Evolutionary conservation across 1,140 invertebrate species (phyloP).

Genomic region (Cecropterus lyciades): DNA sequence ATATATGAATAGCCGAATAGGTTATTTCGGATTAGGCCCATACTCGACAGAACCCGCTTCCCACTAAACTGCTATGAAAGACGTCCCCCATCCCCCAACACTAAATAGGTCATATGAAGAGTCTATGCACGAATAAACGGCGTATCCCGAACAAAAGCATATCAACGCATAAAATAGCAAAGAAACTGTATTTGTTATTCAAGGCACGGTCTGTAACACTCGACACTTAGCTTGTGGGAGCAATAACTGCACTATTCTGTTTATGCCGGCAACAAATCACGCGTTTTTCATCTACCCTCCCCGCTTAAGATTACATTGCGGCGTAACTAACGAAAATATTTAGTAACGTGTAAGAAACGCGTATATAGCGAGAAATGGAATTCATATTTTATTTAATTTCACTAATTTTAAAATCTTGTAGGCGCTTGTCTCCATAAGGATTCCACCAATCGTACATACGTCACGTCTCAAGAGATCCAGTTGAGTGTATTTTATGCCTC

Average conservation of each 20-base stretch:
- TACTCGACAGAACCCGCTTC: neutral
- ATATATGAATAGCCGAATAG: no score
- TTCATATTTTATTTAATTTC: neutral
- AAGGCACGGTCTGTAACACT: slow-evolving; percentile 45
- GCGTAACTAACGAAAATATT: neutral
- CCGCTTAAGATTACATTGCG: neutral
- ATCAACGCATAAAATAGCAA: slow-evolving; percentile 39
- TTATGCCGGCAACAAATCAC: slow-evolving; percentile 18
- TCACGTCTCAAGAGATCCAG: slow-evolving; percentile 39
- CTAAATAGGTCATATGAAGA: slow-evolving; percentile 16
- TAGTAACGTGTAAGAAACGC: no score
- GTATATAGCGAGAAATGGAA: slow-evolving; percentile 12
- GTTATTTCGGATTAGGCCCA: neutral
- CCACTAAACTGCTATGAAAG: slow-evolving; percentile 12
- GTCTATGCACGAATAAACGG: slow-evolving; percentile 18
- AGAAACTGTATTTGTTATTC: slow-evolving; percentile 48
- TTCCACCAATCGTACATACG: slow-evolving; percentile 16
- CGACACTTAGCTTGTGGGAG: slow-evolving; percentile 50
- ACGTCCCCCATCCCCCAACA: no score
- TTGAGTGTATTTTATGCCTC: slow-evolving; percentile 48
- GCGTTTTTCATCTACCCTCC: neutral
- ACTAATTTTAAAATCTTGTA: neutral
- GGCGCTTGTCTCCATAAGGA: slow-evolving; percentile 12
- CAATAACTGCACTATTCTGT: slow-evolving; percentile 43
- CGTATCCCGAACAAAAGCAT: slow-evolving; percentile 19